Evolutionary conservation across 2,888 invertebrate genomes (phyloP), one percentile per base, ranked within the genome.

Genomic region (Seladonia tumulorum): DNA sequence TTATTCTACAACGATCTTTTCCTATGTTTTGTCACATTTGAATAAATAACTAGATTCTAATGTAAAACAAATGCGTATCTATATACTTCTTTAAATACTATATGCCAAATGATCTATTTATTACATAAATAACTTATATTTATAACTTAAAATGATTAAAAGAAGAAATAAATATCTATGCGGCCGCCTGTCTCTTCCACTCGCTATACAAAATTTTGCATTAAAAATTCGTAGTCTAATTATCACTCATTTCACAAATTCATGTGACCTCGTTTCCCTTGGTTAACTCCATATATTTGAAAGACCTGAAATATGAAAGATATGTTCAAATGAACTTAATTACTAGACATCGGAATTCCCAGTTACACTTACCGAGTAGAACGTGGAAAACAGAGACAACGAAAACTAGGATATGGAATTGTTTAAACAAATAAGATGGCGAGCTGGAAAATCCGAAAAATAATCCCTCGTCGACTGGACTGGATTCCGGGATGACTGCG

Each of bases 401-500:
- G 35, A 71, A 57, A 57, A 87, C 45, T 78, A 87, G 47, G 25
- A 68, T 0, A 39, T 87, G 90, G 75, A 86, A 82, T 81, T 73
- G 68, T 78, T 90, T 60, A 29, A 76, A 71, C n/a, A 45, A 76
- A 47, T 86, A 86, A 42, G 88, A 42, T 39, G 75, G 47, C 0
- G 91, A 83, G 25, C 71, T 53, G 66, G 90, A 90, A 60, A 66
- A 39, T n/a, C 89, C 88, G 49, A 87, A 83, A 68, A 93, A 90
- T 76, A 89, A 86, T 53, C 91, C 82, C 77, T 89, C 71, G 75
- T 93, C 91, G 71, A 93, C 91, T 42, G 92, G 86, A 49, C 95
- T 95, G 90, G 95, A 95, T 92, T 96, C 96, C 76, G 97, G 96
- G 95, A 98, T 96, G 92, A 96, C 96, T 84, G 96, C 95, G 16